Evolutionary conservation across 2,888 invertebrate species (phyloP), one percentile per base, ranked within the genome.

Genomic region (Cerastis rubricosa): DNA sequence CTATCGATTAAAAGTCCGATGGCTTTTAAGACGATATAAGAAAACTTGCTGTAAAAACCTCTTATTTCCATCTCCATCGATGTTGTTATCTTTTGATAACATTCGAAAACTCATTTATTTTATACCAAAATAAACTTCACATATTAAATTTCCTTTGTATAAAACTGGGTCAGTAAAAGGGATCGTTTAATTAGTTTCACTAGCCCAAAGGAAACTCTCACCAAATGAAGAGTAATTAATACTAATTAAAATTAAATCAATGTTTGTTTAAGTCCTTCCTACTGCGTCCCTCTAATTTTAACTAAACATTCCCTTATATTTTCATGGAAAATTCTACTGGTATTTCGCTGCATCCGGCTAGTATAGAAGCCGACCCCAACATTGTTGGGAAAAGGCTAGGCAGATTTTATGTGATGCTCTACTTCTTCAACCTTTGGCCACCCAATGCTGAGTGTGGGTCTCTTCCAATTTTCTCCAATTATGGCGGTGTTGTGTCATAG

Each of bases 211-310:
- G 76, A 72, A 81, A 76, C 61, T 59, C 59, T 35, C 43, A 29
- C 40, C 29, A 65, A 71, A 71, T 71, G 59, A 83, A 85, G 64
- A 11, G 67, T 71, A 85, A 85, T 83, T 65, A 78, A 82, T 74
- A 74, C 57, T 54, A 74, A 71, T 74, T 63, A 66, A 81, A 72
- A n/a, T 57, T 75, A 19, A 74, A 35, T 81, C 11, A 81, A 81
- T 51, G 66, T 83, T 84, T 45, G n/a, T 40, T 17, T 43, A 43
- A 70, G 67, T 51, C 45, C 71, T 43, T 63, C 49, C 43, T 3
- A 29, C 29, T 63, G 7, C 14, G 35, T 29, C 17, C 11, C 14
- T 63, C 14, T 17, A 54, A 51, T 45, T 71, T 47, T 40, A 80
- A 61, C 54, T 57, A 80, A 84, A 80, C 61, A 69, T 40, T n/a